Evolutionary conservation across 2,797 vertebrate genomes (phyloP), one percentile per base, ranked within the genome.

Genomic region (Xerus rutilus): DNA sequence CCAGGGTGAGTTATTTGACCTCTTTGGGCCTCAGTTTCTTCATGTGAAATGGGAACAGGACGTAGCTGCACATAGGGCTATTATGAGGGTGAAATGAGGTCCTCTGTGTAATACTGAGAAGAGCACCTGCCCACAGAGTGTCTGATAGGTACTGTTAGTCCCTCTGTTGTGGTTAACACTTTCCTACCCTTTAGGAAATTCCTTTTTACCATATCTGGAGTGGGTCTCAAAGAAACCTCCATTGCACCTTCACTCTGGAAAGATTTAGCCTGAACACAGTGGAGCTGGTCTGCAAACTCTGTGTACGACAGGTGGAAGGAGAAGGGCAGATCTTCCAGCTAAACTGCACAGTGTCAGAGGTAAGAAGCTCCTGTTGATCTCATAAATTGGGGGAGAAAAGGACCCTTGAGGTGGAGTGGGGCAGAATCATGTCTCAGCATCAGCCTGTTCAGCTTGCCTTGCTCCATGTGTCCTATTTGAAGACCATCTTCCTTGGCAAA

Each of bases 291-390:
- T 99, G 99, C 97, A 99, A 99, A 97, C 99, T 99, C 72, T 99
- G 99, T 1, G 99, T 99, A 85, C 98, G 99, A 8, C 99, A 99
- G 98, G 99, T 99, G 0, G 99, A 99, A 98, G 99, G 99, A 73
- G 99, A 99, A 96, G 99, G 99, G 7, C 99, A 99, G 98, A 99
- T 99, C 94, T 99, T 99, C 97, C 99, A 99, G 98, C 99, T 99
- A 79, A 99, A 99, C 98, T 99, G 99, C 57, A 99, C 99, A 0
- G 97, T 99, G 93, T 99, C 99, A 45, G 99, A 99, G 99, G 99
- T 99, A 97, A 97, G 94, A 6, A 4, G 21, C 49, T 0, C 3
- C 17, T 4, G 5, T 2, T 0, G 7, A 13, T 35, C 73, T 28
- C 14, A 0, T 52, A 30, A 0, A n/a, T 39, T 49, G 0, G 12